Evolutionary conservation across 2,797 vertebrate genomes (phyloP), one percentile per base, ranked within the genome.

Genomic region (Gila robusta): DNA sequence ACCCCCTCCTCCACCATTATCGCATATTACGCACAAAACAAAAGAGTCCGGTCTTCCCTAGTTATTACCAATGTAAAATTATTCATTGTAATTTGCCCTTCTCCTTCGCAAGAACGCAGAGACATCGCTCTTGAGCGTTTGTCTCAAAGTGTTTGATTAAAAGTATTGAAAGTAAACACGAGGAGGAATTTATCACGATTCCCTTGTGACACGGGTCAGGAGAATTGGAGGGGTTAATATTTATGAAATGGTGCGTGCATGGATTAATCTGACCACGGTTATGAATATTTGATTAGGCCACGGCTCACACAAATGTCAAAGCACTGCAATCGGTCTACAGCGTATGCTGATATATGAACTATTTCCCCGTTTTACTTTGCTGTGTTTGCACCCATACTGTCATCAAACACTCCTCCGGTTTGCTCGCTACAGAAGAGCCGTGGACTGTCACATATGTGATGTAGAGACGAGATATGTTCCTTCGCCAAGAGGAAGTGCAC

Each of bases 211-310:
- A 3, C 4, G 47, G 81, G 49, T 39, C 10, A 26, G 23, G 54
- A 66, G 59, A 37, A 71, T 26, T 35, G 52, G 26, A 69, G 32
- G 79, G 83, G 52, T 26, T 88, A 62, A 79, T 88, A 84, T 84
- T 86, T 86, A 81, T 64, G 79, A 56, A 79, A 41, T 19, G 41
- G 47, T 16, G 39, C 37, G 2, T 6, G 54, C 23, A n/a, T 32
- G 88, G 83, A 19, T 69, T 90, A 90, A 90, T 91, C 88, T 23
- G 32, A 91, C 89, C 86, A 87, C 74, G 52, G 81, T 87, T 85
- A 92, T 94, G 90, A 93, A 95, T 95, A 93, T 93, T 94, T 93
- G 83, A 95, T 93, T 79, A 90, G 39, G 79, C 37, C 41, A 7
- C 39, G 44, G 85, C 91, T 71, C 84, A 83, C 41, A 73, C 89